phyloP scores from a whole-genome alignment of 2,113 vertebrate species.

The Orycteropus afer region DNA sequence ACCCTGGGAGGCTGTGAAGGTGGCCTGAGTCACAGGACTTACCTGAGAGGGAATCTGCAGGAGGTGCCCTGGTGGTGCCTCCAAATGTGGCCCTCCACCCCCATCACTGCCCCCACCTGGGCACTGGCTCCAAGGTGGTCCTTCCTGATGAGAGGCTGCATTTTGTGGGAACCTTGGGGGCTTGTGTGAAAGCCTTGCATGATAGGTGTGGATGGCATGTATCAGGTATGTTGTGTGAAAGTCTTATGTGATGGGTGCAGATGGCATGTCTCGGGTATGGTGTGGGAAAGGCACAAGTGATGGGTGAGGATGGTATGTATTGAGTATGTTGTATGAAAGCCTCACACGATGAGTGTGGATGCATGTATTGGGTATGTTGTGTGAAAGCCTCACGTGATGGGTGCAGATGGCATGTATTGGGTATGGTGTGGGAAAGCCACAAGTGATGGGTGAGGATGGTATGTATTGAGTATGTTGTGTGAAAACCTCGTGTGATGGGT shows the following conservation, averaged over 20 bases:
- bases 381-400: no score
- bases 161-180: not conserved
- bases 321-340: not conserved
- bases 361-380: fast-evolving
- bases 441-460: no score
- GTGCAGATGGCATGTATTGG: no score
- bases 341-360: not conserved
- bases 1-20: not conserved
- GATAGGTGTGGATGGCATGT: fast-evolving
- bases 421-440: no score
- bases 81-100: not conserved
- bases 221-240: no score
- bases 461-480: fast-evolving
- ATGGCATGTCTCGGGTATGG: no score
- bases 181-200: not conserved
- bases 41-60: not conserved
- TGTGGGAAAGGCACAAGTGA: no score
- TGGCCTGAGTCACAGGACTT: not conserved
- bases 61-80: not conserved
- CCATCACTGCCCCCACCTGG: not conserved
- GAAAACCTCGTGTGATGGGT: not conserved
- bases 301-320: fast-evolving
- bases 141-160: not conserved
- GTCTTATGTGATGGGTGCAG: no score
- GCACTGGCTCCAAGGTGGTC: not conserved